These are phyloP conservation scores for Drosophila helvetica DNA, from an alignment of 2,888 invertebrate genomes.

Conservation along the genomic window DNA sequence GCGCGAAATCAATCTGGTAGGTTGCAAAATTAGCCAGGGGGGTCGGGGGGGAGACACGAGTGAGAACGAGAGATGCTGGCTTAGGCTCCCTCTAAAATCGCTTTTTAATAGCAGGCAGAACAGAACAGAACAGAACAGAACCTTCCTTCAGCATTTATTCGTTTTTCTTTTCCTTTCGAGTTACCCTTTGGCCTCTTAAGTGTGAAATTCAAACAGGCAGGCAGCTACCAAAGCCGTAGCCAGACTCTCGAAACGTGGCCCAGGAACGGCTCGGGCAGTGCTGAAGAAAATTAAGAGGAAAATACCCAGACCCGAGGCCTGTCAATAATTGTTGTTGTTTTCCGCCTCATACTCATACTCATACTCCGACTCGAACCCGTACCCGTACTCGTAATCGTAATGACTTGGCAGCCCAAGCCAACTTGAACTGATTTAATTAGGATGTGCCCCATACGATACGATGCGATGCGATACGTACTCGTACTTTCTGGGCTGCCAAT, in stretches of 20 bases:
- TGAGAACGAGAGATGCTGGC: background rate
- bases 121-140: background rate
- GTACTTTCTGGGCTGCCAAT: background rate
- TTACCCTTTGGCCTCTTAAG: constrained; percentile 78
- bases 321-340: constrained; percentile 64
- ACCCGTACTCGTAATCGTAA: constrained; percentile 39
- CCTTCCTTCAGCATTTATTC: background rate
- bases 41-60: background rate
- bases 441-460: constrained; percentile 33
- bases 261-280: constrained; percentile 3
- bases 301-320: constrained; percentile 20
- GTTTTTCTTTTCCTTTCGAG: constrained; percentile 40
- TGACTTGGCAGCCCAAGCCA: constrained; percentile 36
- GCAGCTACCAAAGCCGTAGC: constrained; percentile 8
- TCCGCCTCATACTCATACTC: constrained; percentile 45
- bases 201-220: constrained; percentile 71
- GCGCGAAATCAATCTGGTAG: constrained; percentile 75
- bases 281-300: constrained; percentile 4
- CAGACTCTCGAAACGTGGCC: background rate
- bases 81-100: constrained; percentile 46
- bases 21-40: constrained; percentile 21
- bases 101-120: constrained; percentile 62
- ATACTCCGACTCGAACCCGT: no score
- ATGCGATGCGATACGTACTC: background rate
- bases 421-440: constrained; percentile 66